Evolutionary conservation across 2,797 vertebrate genomes (phyloP), one percentile per base, ranked within the genome.

Genomic region (Notolepis coatsorum): DNA sequence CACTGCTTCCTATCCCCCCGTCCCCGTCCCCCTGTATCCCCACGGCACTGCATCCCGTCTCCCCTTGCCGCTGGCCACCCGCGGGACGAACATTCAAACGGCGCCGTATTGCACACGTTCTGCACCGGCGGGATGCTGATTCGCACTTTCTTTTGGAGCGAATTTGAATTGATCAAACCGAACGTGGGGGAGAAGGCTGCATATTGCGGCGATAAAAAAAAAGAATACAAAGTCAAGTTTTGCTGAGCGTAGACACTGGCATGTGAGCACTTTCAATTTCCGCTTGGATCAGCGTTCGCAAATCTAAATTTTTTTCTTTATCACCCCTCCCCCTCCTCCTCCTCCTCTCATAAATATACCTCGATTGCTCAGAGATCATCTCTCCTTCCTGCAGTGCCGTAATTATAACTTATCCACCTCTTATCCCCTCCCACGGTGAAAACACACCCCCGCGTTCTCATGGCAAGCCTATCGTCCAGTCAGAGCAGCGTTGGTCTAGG

Each of bases 61-160:
- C n/a, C n/a, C n/a, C n/a, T n/a, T 31, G 9, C 24, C 33, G 33
- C 51, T 42, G 37, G 38, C 37, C 48, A 61, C 13, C 48, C 51
- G 37, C 21, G 35, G 28, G 31, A 25, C n/a, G 33, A 37, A 20
- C 10, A 20, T 30, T 9, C 15, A 6, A 2, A 27, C 15, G 17
- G 10, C 5, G 9, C 46, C n/a, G 10, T 7, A 31, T 38, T 28
- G 33, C 25, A 46, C 23, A 15, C 7, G 7, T 28, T 30, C 18
- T 20, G n/a, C 31, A n/a, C 33, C 7, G 3, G 12, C 7, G 25
- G 20, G n/a, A 38, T 38, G 50, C 33, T 38, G 33, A 53, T 53
- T 38, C 38, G 31, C 33, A 21, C 2, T 33, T 37, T 51, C 49
- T n/a, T n/a, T 42, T 51, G 49, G 7, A 25, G 37, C 33, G 42